Percentiles rank a stretch among this genome's conserved stretches.
phyloP scores from a whole-genome alignment of 1,140 invertebrate genomes.

The Pemphigus obesinymphae region DNA sequence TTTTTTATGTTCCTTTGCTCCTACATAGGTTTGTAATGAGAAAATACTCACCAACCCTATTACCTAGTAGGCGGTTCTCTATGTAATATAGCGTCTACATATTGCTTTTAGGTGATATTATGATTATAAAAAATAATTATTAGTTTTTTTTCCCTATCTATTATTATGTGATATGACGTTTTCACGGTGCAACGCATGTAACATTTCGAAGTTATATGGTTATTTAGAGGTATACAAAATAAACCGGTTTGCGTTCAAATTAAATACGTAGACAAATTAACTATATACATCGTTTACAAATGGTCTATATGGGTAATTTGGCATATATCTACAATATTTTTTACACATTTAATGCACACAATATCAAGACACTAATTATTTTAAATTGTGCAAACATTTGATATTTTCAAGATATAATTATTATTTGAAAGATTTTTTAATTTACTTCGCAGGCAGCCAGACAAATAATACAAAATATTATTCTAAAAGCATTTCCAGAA shows the following conservation, averaged over 20 bases:
- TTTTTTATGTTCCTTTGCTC: slow-evolving; percentile 11
- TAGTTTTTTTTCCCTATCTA: slow-evolving; percentile 12
- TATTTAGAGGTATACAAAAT: not conserved
- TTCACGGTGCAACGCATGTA: slow-evolving; percentile 4
- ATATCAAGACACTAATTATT: no score
- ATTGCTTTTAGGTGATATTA: slow-evolving; percentile 33
- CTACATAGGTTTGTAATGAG: slow-evolving; percentile 35
- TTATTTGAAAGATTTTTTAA: not conserved
- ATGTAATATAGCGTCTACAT: not conserved
- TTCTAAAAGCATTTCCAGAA: no score
- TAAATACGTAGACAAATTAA: slow-evolving; percentile 17
- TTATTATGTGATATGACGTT: slow-evolving; percentile 22
- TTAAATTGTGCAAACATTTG: not conserved
- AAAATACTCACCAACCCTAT: slow-evolving; percentile 32
- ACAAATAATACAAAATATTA: no score
- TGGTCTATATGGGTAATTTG: not conserved
- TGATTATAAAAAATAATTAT: slow-evolving; percentile 36
- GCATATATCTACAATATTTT: not conserved
- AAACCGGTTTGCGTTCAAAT: slow-evolving; percentile 21
- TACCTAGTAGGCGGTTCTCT: slow-evolving; percentile 27
- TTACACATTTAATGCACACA: no score
- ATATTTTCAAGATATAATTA: not conserved
- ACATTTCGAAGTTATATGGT: not conserved
- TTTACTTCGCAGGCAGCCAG: no score
- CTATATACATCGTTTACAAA: not conserved